Evolutionary conservation across 2,797 vertebrate genomes (phyloP), one percentile per base, ranked within the genome.

Genomic region (Microctenopoma steveboyesi): DNA sequence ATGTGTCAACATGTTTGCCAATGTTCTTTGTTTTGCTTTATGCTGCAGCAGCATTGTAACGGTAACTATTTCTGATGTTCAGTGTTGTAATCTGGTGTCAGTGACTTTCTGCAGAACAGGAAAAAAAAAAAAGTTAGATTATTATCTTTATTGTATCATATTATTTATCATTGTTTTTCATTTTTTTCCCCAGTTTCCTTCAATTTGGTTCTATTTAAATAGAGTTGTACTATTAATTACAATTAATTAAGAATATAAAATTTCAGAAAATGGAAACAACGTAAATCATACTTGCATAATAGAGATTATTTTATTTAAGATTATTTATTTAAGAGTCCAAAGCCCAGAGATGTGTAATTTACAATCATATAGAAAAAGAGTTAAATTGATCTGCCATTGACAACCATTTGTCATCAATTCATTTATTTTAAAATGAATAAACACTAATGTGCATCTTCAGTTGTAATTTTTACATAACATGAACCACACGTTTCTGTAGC

Each of bases 31-130:
- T 42, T 9, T 66, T 54, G 35, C 56, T 63, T 52, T 3, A 50
- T 52, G 51, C 58, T 48, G 56, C 55, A 61, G 47, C 48, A 60
- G 45, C 45, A 65, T 51, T 22, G 58, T 39, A 55, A 27, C 33
- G 11, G 45, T 69, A 40, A 57, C 15, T 9, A 16, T 16, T 42
- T 42, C 33, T 64, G 22, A 61, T 22, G 3, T 48, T 37, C 39
- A 25, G 15, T 58, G 48, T 48, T 4, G 4, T 73, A 51, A 37
- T 52, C 15, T 43, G 39, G 39, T 56, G 33, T 55, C 35, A 73
- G 48, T 45, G 12, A 25, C 46, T 5, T 1, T 16, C 15, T 0
- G 5, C 37, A 40, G 7, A 22, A 16, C 28, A 35, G 37, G 8
- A 22, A 22, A 18, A 18, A n/a, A 22, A 28, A 22, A 22, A 22